Evolutionary conservation across 2,797 vertebrate genomes (phyloP), one percentile per base, ranked within the genome.

Genomic region (Hephaestus fuliginosus): DNA sequence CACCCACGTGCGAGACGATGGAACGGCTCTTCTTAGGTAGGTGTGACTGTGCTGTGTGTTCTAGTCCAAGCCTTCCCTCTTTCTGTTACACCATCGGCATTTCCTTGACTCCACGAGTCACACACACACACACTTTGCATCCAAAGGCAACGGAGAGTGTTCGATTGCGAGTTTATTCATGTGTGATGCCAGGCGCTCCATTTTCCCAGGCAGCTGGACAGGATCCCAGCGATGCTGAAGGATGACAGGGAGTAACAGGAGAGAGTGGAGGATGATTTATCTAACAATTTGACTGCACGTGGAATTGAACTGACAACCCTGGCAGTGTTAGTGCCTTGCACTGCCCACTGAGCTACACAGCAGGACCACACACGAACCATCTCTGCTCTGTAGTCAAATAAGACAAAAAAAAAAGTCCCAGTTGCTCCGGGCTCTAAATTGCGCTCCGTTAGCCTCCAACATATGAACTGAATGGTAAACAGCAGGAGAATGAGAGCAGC

Each of bases 1-100:
- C 95, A 94, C 94, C 92, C 94, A 94, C 86, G 61, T 88, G 72
- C 36, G 33, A 84, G 83, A 90, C 85, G 70, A 65, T 81, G 55
- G 80, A 82, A 75, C 74, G 53, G 33, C 66, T 81, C 64, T 5
- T 60, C 43, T 56, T 52, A n/a, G 52, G 52, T 76, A 53, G 39
- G 76, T 72, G 75, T 71, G 78, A 60, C 61, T 58, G 15, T 61
- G 18, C 18, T 63, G 49, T 68, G 48, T 76, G 55, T 62, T 43
- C 70, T 15, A 0, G 1, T 48, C 52, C 28, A 36, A 64, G 66
- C 61, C 75, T 66, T 58, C 64, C 14, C 70, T 75, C 33, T 69
- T 74, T 83, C 72, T 80, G 52, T 58, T 83, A 76, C 72, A 60
- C 58, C 83, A 68, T 86, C 69, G 64, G 75, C 82, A 74, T 76